Percentiles rank a stretch among this genome's conserved stretches.
phyloP scores from a whole-genome alignment of 2,888 invertebrate species.

The Scelioninae gen. 2 region DNA sequence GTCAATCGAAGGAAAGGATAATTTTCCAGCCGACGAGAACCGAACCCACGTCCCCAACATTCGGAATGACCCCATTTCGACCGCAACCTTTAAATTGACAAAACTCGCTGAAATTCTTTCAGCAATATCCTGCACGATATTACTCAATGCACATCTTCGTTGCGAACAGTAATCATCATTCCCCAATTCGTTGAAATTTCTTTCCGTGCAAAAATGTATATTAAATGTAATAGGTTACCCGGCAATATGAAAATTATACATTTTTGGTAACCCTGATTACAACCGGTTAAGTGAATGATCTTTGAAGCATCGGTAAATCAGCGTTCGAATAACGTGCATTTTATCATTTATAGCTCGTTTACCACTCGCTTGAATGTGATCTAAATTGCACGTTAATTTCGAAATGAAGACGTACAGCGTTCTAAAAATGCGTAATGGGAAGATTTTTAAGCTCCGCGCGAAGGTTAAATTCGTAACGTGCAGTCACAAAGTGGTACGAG shows the following conservation, averaged over 20 bases:
- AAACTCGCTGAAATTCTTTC: no score
- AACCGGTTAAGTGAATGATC: constrained; percentile 22
- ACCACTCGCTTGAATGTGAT: constrained; percentile 51
- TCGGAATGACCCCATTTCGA: no score
- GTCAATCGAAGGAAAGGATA: no score
- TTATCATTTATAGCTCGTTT: constrained; percentile 52
- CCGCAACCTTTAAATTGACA: no score
- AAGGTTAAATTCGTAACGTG: constrained; percentile 69
- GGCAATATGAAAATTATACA: neutral
- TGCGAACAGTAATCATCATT: no score
- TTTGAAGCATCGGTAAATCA: constrained; percentile 30
- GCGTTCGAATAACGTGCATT: constrained; percentile 41
- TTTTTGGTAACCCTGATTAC: neutral
- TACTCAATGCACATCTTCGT: no score
- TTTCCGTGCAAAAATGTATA: no score
- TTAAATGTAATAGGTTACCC: no score
- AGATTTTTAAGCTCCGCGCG: constrained; percentile 64
- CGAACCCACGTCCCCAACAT: no score
- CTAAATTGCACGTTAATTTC: constrained; percentile 54
- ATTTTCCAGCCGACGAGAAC: no score
- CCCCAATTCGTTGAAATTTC: no score
- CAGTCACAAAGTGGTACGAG: constrained; percentile 59
- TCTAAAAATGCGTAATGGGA: constrained; percentile 52
- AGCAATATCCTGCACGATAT: no score
- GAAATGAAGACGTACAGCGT: constrained; percentile 51